phyloP scores from a whole-genome alignment of 2,797 vertebrate genomes.

The Epinephelus coioides region DNA sequence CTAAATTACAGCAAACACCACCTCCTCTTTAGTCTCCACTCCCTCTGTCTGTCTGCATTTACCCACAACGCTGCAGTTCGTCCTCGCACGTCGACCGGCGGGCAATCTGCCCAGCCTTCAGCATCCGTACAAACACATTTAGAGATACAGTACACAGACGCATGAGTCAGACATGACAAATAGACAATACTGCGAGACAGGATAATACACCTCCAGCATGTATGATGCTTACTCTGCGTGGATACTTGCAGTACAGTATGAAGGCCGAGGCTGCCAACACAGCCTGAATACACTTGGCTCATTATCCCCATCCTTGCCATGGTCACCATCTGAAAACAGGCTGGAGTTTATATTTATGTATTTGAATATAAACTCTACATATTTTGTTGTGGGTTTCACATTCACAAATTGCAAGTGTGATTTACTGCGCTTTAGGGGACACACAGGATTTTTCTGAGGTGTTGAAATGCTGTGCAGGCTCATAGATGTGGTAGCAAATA shows the following conservation, averaged over 20 bases:
- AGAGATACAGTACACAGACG: constrained; percentile 50
- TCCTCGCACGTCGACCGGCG: constrained; percentile 37
- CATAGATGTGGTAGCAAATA: constrained; percentile 3
- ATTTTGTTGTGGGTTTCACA: constrained; percentile 5
- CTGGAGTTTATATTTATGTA: background rate
- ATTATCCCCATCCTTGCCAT: background rate
- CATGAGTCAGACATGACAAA: constrained; percentile 68
- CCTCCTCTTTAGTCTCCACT: constrained; percentile 58
- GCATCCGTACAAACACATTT: constrained; percentile 49
- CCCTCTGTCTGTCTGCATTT: constrained; percentile 64
- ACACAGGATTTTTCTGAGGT: background rate
- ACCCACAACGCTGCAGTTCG: constrained; percentile 52
- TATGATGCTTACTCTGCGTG: constrained; percentile 17
- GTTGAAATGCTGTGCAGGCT: background rate
- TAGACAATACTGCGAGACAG: constrained; percentile 24
- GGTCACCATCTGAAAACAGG: background rate
- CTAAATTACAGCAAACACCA: constrained; percentile 79
- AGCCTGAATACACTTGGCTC: constrained; percentile 24
- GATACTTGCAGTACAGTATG: constrained; percentile 15
- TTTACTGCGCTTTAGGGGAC: constrained; percentile 8
- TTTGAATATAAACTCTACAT: background rate
- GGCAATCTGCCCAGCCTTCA: constrained; percentile 49
- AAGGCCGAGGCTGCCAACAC: constrained; percentile 10
- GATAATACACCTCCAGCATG: constrained; percentile 48
- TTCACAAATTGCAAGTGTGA: constrained; percentile 14